A percentile compares a stretch with the other conserved stretches of the same genome.
These are phyloP conservation scores for Trypoxylus dichotomus DNA, from an alignment of 1,140 invertebrate species.

Conservation along the genomic window DNA sequence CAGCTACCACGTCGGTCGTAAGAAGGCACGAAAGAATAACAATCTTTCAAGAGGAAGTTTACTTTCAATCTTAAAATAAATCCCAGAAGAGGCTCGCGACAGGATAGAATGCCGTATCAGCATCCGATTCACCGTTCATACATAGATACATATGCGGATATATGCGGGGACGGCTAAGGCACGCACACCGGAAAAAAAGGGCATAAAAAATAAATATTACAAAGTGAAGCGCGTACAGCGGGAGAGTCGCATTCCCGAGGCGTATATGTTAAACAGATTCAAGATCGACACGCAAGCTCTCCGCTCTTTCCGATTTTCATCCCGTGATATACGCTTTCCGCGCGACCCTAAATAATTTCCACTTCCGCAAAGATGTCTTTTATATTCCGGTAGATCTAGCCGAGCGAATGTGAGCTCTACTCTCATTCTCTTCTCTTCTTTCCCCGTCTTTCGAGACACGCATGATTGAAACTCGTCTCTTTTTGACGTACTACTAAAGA, in stretches of 20 bases:
- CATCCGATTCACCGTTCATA: background rate
- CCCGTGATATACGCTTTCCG: conserved; percentile 1
- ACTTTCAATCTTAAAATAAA: conserved; percentile 23
- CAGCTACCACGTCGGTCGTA: background rate
- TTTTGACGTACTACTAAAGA: background rate
- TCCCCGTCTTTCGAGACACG: background rate
- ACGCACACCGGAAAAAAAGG: background rate
- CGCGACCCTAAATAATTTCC: conserved; percentile 23
- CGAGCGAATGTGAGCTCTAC: background rate
- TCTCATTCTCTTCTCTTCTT: background rate
- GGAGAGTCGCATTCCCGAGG: background rate
- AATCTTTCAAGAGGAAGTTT: conserved; percentile 1
- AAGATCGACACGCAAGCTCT: background rate
- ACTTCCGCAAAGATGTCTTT: conserved; percentile 25
- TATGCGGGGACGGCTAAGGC: background rate
- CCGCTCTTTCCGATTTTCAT: background rate
- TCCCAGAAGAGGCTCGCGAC: background rate
- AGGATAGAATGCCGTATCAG: background rate
- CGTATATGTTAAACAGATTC: conserved; percentile 13
- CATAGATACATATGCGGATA: background rate
- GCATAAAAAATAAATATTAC: conserved; percentile 23
- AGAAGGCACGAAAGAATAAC: background rate
- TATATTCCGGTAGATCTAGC: conserved; percentile 16
- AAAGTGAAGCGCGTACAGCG: background rate
- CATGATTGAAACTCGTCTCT: background rate